Base-by-base conservation (phyloP, 2,797 vertebrate species). In the Serranus cabrilla region DNA sequence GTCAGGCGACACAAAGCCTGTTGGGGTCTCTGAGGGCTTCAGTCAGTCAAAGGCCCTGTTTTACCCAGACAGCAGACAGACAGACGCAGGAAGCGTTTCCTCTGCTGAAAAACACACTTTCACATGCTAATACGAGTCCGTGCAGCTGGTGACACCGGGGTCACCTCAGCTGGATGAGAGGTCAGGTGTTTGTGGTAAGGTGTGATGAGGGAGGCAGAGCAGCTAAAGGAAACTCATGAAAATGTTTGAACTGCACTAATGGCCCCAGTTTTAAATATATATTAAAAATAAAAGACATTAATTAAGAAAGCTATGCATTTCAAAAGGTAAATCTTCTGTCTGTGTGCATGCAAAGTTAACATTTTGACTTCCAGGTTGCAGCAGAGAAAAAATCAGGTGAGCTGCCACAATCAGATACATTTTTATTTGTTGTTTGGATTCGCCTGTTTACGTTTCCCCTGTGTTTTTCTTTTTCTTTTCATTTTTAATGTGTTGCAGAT, bases 1-100 rank as follows among this genome's bases (percentile, higher is more conserved):
- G 71, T 61, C 7, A 52, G 37, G 47, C 14, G 5, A 40, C 79
- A 88, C 87, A 93, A 86, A 89, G 85, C 67, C 55, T 5, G 16
- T n/a, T 0, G 45, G 56, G 80, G 73, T 87, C 89, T 78, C 84
- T 34, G 73, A 69, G 87, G 86, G 79, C 75, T 70, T 51, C 60
- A 51, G 72, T 65, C 76, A 66, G 71, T 90, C 88, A 90, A 91
- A 84, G 85, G 73, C 82, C 80, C 76, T 89, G 45, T 83, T 89
- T 87, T 54, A 62, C 50, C 39, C 55, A 27, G 73, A 75, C 65
- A 63, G 71, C 69, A 67, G 58, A 77, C 57, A 49, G 75, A 81
- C 64, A 27, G 27, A 27, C 27, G 37, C 76, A 79, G 83, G 81
- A 84, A 84, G 45, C 16, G 52, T 81, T 88, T 87, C 82, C 84